Conservation (phyloP, 1,140 invertebrate genomes). For the Zaprionus capensis region DNA sequence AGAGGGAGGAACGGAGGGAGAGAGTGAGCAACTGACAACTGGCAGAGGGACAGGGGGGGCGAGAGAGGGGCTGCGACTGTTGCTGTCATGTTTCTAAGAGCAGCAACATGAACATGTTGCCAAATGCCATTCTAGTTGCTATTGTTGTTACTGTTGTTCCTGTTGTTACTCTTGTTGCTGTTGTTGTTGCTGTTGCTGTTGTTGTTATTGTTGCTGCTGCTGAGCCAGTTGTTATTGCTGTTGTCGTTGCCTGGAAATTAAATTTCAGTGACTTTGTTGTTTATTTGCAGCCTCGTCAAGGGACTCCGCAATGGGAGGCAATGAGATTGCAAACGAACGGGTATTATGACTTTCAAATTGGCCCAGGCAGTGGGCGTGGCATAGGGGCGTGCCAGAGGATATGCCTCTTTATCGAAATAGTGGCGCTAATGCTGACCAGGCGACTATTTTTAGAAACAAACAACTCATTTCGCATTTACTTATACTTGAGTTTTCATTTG, state of each 20-base stretch:
- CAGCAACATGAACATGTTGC: conserved; percentile 80
- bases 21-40: conserved; percentile 23
- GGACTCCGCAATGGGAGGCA: conserved; percentile 26
- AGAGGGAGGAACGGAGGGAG: background rate
- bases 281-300: conserved; percentile 60
- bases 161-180: conserved; percentile 30
- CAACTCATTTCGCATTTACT: background rate
- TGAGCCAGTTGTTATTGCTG: conserved; percentile 44
- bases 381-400: background rate
- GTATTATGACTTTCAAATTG: conserved; percentile 61
- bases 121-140: conserved; percentile 63
- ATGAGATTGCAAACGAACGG: conserved; percentile 37
- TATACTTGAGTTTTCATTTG: background rate
- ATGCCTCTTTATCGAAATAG: conserved; percentile 8
- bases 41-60: background rate
- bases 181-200: conserved; percentile 28
- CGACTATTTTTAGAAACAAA: background rate
- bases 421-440: background rate
- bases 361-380: conserved; percentile 17
- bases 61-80: conserved; percentile 39
- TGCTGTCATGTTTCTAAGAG: conserved; percentile 74
- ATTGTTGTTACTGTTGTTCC: conserved; percentile 28
- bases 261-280: conserved; percentile 82
- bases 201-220: conserved; percentile 24
- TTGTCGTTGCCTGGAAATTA: conserved; percentile 68